Percentiles rank a stretch among this genome's conserved stretches.
Evolutionary conservation across 2,797 vertebrate species (phyloP).

Genomic region (Alcedo quadribrachys): DNA sequence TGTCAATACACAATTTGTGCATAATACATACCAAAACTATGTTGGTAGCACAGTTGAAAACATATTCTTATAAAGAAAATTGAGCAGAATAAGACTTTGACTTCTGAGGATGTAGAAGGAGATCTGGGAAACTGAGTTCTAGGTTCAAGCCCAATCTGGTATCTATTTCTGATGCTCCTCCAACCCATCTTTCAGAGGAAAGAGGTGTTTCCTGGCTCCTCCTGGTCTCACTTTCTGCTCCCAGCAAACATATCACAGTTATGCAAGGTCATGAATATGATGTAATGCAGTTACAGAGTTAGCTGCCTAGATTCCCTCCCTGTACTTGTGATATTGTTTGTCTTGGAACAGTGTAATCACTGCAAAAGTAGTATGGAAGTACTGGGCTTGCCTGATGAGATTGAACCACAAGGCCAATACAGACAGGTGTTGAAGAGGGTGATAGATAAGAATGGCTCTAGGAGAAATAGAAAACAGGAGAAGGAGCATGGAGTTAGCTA

Average conservation of each 20-base stretch:
- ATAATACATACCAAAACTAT: neutral
- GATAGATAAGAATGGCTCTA: neutral
- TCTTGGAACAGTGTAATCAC: neutral
- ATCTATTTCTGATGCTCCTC: neutral
- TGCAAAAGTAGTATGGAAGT: neutral
- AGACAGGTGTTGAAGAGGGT: neutral
- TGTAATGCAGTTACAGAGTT: neutral
- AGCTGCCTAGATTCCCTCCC: neutral
- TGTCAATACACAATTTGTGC: neutral
- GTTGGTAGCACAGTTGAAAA: neutral
- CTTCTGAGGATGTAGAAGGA: neutral
- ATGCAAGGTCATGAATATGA: neutral
- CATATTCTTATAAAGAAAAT: neutral
- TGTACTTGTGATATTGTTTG: neutral
- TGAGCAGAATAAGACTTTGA: neutral
- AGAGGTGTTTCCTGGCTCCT: neutral
- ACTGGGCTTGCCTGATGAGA: neutral
- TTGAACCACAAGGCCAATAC: neutral
- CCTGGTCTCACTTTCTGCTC: neutral
- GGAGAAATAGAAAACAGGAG: neutral
- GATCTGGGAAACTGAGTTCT: neutral
- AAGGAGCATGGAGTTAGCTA: neutral
- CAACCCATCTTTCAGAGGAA: rapidly evolving
- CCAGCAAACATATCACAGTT: neutral
- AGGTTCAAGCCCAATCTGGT: neutral